Base-by-base conservation (phyloP, 2,888 invertebrate genomes). In the Papilio elwesi region DNA sequence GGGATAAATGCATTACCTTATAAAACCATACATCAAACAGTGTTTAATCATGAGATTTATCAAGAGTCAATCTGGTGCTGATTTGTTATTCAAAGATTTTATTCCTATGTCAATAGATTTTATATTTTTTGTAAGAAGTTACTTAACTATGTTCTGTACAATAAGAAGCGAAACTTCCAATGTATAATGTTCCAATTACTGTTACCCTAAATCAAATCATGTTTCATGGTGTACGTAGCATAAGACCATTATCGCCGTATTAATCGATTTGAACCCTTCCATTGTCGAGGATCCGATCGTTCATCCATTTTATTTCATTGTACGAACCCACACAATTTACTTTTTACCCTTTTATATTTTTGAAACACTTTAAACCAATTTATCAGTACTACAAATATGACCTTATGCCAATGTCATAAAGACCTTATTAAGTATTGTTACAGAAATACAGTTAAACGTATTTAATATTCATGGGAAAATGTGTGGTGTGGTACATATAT, bases 271-370 rank as follows among this genome's bases (percentile, higher is more conserved):
- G 89, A 90, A 90, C 92, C 91, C 90, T 80, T 80, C 83, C 81
- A 89, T 89, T 89, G 88, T 87, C 65, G 82, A 83, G 82, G 85
- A 84, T 85, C 85, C 83, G 83, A 83, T 84, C 87, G 85, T 88
- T 88, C 88, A 87, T 87, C 89, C 91, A 85, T 91, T 91, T 90
- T 87, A 91, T 92, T 92, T 91, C 87, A 92, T 92, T 91, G 91
- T 91, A 82, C 84, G 86, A 83, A 86, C 90, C 88, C 88, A 87
- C 85, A 87, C 87, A 83, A 82, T 82, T 85, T 83, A 79, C 84
- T 82, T 82, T 84, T 85, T 84, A 87, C 90, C 88, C 83, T 80
- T 59, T 78, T 63, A 67, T 67, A 63, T 72, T 53, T 72, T 57
- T 55, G 53, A 79, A 81, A 71, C 26, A 9, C 48, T 59, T 78